Evolutionary conservation across 2,888 invertebrate species (phyloP), one percentile per base, ranked within the genome.

Genomic region (Eilema griseolum): DNA sequence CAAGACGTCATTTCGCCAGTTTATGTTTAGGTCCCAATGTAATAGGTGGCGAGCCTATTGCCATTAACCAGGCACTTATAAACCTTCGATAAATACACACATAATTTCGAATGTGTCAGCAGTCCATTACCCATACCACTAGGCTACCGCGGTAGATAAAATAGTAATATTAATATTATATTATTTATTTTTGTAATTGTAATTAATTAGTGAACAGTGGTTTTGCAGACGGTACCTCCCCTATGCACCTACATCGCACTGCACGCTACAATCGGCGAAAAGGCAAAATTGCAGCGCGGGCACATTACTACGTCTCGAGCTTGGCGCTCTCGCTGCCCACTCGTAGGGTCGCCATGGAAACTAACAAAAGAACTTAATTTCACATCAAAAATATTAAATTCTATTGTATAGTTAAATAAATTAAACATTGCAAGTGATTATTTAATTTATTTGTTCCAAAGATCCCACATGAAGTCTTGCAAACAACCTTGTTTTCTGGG

Each of bases 231-330:
- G 70, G 65, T 90, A 87, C 87, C 71, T 82, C 76, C 80, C 82
- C 80, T 82, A 85, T 81, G 81, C 81, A 76, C 73, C 75, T 76
- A 78, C 77, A 77, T 78, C 79, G 80, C 83, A 79, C 76, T 83
- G 86, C 87, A 87, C 86, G 87, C 86, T 85, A 86, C 89, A 90
- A 86, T 89, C 86, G 87, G 87, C 84, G 88, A 89, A 90, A 90
- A 88, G 84, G 86, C 65, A 81, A 89, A 89, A 90, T 90, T 90
- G 89, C 88, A 78, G 80, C 83, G 83, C 81, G 52, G 75, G 73
- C 85, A 81, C 88, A 89, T 87, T 88, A 86, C 81, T 77, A 75
- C 76, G 71, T 79, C 78, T 70, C 76, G 72, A 72, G 69, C 70
- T 71, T 62, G 37, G 63, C 61, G 56, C 37, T 46, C 31, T 46